These are phyloP conservation scores for Andrena fulva DNA, from an alignment of 2,888 invertebrate genomes.

Conservation along the genomic window DNA sequence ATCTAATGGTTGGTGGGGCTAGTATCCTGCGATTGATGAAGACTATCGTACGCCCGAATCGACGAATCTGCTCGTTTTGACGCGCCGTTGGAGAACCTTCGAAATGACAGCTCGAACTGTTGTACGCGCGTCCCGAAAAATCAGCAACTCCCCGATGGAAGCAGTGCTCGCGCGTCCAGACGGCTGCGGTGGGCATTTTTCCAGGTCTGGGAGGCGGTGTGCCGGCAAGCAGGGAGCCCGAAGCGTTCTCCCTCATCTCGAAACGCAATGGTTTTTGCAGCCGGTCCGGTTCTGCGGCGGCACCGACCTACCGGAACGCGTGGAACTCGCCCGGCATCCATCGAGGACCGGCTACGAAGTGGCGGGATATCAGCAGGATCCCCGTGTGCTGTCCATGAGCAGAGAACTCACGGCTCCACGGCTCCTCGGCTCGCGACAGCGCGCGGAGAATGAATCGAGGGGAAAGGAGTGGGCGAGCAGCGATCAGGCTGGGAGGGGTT, in stretches of 20 bases:
- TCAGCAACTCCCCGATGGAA: not conserved
- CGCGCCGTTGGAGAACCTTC: slow-evolving; percentile 25
- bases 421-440: not conserved
- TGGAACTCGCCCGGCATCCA: slow-evolving; percentile 68
- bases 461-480: slow-evolving; percentile 2
- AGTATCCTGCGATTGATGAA: slow-evolving; percentile 5
- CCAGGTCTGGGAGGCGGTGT: slow-evolving; percentile 22
- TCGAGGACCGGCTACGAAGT: slow-evolving; percentile 58
- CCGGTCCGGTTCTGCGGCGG: slow-evolving; percentile 71
- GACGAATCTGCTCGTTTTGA: slow-evolving; percentile 28
- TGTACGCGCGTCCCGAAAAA: slow-evolving; percentile 1
- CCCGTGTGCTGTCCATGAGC: slow-evolving; percentile 19
- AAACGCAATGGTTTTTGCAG: slow-evolving; percentile 72
- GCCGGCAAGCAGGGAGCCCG: slow-evolving; percentile 3
- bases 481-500: not conserved
- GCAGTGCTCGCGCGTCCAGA: not conserved
- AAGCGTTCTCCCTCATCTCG: slow-evolving; percentile 57
- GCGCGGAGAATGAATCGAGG: slow-evolving; percentile 33
- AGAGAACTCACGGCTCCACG: slow-evolving; percentile 13
- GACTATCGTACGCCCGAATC: not conserved
- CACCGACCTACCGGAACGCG: slow-evolving; percentile 75
- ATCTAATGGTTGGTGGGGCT: slow-evolving; percentile 23
- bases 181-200: slow-evolving; percentile 44
- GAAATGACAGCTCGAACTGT: too few relatives aligned
- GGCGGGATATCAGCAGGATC: slow-evolving; percentile 54